These are phyloP conservation scores for Psittacula cyanocephala DNA, from an alignment of 2,113 vertebrate genomes.

Conservation along the genomic window DNA sequence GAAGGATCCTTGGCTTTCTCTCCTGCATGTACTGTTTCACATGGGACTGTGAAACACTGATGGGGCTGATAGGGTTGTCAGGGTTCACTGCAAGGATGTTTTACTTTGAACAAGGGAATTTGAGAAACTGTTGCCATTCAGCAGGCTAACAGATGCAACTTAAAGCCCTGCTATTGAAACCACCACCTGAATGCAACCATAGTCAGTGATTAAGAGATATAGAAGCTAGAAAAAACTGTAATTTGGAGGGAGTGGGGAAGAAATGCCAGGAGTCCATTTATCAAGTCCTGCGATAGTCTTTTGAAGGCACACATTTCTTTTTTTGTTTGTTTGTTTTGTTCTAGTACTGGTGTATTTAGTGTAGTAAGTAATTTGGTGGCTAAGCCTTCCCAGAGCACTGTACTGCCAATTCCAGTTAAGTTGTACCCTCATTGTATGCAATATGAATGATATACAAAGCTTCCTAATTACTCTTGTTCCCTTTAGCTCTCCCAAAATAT, in stretches of 20 bases:
- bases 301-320: neutral
- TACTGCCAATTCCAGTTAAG: neutral
- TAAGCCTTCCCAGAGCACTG: neutral
- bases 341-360: neutral
- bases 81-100: neutral
- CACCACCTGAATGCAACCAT: neutral
- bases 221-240: neutral
- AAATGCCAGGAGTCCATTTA: neutral
- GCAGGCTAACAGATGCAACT: neutral
- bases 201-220: neutral
- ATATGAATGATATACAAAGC: neutral
- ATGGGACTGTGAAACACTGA: rapidly evolving
- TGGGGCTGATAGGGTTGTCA: neutral
- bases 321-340: neutral
- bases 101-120: neutral
- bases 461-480: neutral
- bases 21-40: neutral
- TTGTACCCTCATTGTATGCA: neutral
- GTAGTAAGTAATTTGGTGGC: neutral
- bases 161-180: neutral
- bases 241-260: neutral
- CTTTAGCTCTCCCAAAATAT: neutral
- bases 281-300: neutral
- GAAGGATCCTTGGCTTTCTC: neutral
- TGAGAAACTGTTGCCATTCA: neutral